These are phyloP conservation scores for Pogonomyrmex californicus DNA, from an alignment of 1,140 invertebrate genomes.

Conservation along the genomic window DNA sequence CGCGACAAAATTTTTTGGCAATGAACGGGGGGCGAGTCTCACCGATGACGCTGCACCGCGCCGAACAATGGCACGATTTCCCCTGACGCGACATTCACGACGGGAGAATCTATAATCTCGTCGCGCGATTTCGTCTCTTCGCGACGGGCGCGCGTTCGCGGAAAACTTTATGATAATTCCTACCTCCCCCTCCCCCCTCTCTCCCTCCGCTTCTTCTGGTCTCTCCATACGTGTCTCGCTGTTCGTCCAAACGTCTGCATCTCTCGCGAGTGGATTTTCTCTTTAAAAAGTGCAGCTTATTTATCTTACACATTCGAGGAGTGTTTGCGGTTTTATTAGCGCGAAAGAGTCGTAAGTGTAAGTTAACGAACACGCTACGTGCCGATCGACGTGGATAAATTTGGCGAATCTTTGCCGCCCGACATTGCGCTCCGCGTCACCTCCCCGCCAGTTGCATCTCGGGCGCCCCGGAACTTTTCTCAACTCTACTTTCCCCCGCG, in stretches of 20 bases:
- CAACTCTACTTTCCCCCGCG: slow-evolving; percentile 37
- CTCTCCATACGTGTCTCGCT: neutral
- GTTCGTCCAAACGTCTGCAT: neutral
- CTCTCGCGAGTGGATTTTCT: neutral
- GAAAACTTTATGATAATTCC: slow-evolving; percentile 47
- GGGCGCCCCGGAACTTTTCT: slow-evolving; percentile 32
- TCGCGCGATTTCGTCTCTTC: slow-evolving; percentile 37
- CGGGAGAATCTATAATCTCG: slow-evolving; percentile 49
- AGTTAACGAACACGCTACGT: slow-evolving; percentile 2
- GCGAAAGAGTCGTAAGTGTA: neutral
- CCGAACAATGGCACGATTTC: slow-evolving; percentile 56
- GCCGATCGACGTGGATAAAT: slow-evolving; percentile 6
- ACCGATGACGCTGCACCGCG: slow-evolving; percentile 7
- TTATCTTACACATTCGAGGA: neutral
- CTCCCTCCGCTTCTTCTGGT: neutral
- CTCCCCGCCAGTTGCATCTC: slow-evolving; percentile 13
- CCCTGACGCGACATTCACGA: slow-evolving; percentile 47
- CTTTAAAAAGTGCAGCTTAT: neutral
- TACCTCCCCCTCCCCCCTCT: neutral
- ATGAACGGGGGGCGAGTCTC: slow-evolving; percentile 34
- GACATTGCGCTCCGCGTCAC: slow-evolving; percentile 6
- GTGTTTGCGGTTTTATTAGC: neutral
- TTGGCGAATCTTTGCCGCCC: neutral
- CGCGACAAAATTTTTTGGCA: slow-evolving; percentile 57
- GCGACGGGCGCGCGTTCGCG: neutral